Conservation (phyloP, 2,888 invertebrate genomes). For the Eristalis tenax region DNA sequence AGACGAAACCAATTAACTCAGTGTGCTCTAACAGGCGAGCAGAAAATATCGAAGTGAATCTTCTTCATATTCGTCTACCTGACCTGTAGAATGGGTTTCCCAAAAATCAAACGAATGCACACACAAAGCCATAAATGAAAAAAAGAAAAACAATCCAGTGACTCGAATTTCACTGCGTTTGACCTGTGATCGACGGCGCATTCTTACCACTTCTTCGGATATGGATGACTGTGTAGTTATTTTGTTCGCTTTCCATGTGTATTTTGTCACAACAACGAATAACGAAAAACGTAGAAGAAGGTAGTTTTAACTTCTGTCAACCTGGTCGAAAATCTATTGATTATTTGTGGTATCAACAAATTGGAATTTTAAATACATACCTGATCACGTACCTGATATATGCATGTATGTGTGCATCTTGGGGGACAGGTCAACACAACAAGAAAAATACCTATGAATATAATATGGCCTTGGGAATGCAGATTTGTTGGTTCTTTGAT, state of each 20-base stretch:
- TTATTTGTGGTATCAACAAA: constrained; percentile 73
- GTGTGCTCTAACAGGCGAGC: constrained; percentile 77
- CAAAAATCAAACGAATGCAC: constrained; percentile 45
- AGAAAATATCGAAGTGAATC: constrained; percentile 63
- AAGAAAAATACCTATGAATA: too few relatives aligned
- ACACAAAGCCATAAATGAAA: constrained; percentile 27
- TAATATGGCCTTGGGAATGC: too few relatives aligned
- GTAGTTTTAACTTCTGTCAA: constrained; percentile 5
- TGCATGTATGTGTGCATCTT: too few relatives aligned
- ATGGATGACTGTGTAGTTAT: background rate
- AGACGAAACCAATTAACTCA: constrained; percentile 80
- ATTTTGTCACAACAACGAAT: background rate
- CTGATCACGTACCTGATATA: background rate
- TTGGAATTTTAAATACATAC: background rate
- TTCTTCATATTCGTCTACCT: background rate
- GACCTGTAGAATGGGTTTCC: background rate
- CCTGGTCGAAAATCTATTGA: constrained; percentile 15
- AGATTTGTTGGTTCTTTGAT: too few relatives aligned
- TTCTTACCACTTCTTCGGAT: background rate
- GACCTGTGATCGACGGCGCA: background rate
- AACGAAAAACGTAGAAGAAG: too few relatives aligned
- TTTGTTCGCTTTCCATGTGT: background rate
- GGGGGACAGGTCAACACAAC: too few relatives aligned
- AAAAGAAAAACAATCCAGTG: background rate
- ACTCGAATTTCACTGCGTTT: background rate